A percentile compares a stretch with the other conserved stretches of the same genome.
phyloP scores from a whole-genome alignment of 2,888 invertebrate species.

The Dryobota labecula region DNA sequence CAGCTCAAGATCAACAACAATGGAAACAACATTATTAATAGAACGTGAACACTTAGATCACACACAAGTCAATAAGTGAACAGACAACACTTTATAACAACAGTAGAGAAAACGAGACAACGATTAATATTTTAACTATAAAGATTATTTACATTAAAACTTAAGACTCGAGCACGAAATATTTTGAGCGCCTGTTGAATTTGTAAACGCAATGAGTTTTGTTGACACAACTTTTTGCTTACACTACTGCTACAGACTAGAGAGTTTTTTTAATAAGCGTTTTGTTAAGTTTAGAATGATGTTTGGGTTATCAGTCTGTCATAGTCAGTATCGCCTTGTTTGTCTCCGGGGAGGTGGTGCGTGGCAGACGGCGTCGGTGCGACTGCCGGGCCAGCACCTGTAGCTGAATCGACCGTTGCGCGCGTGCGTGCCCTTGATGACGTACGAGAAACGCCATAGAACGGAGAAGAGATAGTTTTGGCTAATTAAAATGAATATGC shows the following conservation, averaged over 20 bases:
- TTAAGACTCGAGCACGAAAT: conserved; percentile 52
- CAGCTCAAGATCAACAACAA: conserved; percentile 66
- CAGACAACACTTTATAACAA: conserved; percentile 77
- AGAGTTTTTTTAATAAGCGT: conserved; percentile 29
- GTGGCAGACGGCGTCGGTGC: conserved; percentile 74
- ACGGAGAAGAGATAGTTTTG: conserved; percentile 57
- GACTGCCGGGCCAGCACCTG: conserved; percentile 89
- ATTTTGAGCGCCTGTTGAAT: conserved; percentile 83
- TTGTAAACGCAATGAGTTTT: conserved; percentile 75
- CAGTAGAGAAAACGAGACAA: conserved; percentile 79
- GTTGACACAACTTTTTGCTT: conserved; percentile 67
- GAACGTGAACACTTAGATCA: conserved; percentile 55
- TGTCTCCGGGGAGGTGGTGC: conserved; percentile 67
- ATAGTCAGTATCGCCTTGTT: conserved; percentile 72
- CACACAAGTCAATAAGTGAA: conserved; percentile 67
- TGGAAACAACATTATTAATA: conserved; percentile 69
- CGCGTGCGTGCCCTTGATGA: conserved; percentile 89
- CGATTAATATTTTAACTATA: conserved; percentile 76
- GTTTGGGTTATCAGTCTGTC: conserved; percentile 75
- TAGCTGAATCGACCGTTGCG: conserved; percentile 89
- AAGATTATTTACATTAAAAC: conserved; percentile 73
- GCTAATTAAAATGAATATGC: conserved; percentile 50
- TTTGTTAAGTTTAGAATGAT: conserved; percentile 61
- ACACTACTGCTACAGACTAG: conserved; percentile 70
- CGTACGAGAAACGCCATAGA: conserved; percentile 81